Percentiles rank a stretch among this genome's conserved stretches.
phyloP scores from a whole-genome alignment of 2,797 vertebrate genomes.

The Macroramphosus scolopax region DNA sequence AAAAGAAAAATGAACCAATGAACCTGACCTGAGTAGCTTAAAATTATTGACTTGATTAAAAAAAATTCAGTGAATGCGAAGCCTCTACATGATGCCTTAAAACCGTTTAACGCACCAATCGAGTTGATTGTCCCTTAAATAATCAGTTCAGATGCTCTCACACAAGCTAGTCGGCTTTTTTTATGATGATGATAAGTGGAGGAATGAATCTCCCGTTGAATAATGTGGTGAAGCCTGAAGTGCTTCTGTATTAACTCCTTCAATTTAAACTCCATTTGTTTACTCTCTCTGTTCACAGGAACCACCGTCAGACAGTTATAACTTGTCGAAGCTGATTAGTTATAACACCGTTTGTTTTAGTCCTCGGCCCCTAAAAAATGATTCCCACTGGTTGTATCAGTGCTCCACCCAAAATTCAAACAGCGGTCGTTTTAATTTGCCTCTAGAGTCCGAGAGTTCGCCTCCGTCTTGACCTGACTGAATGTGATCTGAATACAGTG shows the following conservation, averaged over 20 bases:
- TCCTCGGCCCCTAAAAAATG: no score
- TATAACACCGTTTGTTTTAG: neutral
- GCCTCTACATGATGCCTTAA: no score
- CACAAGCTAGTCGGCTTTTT: no score
- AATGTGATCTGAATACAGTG: slow-evolving; percentile 50
- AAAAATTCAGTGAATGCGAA: no score
- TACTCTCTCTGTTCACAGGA: slow-evolving; percentile 25
- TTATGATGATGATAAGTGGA: no score
- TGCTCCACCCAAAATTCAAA: neutral
- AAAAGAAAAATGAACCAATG: no score
- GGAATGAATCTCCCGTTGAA: neutral
- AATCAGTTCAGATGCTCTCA: no score
- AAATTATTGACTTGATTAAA: no score
- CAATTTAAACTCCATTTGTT: slow-evolving; percentile 14
- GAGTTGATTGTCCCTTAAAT: no score
- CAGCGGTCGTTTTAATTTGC: slow-evolving; percentile 1
- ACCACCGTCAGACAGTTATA: slow-evolving; percentile 2
- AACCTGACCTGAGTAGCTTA: no score
- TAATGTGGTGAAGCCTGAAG: slow-evolving; percentile 6
- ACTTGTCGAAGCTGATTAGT: slow-evolving; percentile 1
- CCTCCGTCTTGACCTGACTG: slow-evolving; percentile 33
- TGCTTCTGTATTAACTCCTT: slow-evolving; percentile 21
- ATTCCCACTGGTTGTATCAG: neutral
- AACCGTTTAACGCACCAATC: no score
- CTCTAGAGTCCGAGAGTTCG: slow-evolving; percentile 2